These are phyloP conservation scores for Nebria brevicollis DNA, from an alignment of 2,888 invertebrate species.

Conservation along the genomic window DNA sequence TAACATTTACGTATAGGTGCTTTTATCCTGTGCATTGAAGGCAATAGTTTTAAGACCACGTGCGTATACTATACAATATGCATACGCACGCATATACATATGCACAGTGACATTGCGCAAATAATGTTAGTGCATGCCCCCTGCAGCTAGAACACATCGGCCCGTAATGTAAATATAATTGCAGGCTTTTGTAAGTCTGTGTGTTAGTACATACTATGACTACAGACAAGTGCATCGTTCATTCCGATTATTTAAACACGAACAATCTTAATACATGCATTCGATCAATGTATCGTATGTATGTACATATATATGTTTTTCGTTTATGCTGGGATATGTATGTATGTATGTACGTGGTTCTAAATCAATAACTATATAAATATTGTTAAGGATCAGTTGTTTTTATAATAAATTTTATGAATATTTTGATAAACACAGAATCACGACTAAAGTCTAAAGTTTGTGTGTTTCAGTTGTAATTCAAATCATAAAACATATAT, in stretches of 20 bases:
- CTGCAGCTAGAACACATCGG: not conserved
- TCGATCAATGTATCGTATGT: not conserved
- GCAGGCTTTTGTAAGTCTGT: not conserved
- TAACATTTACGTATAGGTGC: not conserved
- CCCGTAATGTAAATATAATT: constrained; percentile 16
- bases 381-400: too few relatives aligned
- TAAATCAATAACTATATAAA: not conserved
- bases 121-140: not conserved
- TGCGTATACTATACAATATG: not conserved
- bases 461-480: too few relatives aligned
- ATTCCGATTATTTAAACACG: constrained; percentile 17
- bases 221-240: not conserved
- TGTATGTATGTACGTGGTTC: not conserved
- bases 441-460: too few relatives aligned
- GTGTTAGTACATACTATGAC: not conserved
- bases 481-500: too few relatives aligned
- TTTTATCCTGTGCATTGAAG: not conserved
- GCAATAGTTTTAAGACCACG: not conserved
- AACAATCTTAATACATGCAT: not conserved
- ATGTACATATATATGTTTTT: not conserved
- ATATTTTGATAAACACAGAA: too few relatives aligned
- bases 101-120: not conserved
- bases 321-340: not conserved
- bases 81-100: not conserved
- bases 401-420: too few relatives aligned